Conservation (phyloP, 1,140 invertebrate genomes). For the Charaxes varanes region DNA sequence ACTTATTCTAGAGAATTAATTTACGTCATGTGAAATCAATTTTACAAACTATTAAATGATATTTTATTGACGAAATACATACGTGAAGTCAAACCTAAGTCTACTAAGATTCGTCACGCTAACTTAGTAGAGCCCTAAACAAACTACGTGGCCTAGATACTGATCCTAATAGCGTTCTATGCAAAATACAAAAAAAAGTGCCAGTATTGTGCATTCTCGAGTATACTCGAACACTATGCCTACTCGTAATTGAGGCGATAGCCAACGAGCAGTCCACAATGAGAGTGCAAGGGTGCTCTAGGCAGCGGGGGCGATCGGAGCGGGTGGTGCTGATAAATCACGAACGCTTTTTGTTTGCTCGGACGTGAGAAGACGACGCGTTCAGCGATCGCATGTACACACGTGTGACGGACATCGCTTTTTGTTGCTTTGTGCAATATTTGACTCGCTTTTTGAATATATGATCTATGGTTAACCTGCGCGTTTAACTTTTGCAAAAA, state of each 20-base stretch:
- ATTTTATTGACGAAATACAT: too few species aligned
- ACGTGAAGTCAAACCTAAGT: too few species aligned
- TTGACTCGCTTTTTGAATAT: constrained; percentile 5
- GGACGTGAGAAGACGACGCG: constrained; percentile 34
- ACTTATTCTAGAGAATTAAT: too few species aligned
- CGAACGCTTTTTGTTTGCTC: constrained; percentile 36
- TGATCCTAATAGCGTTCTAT: too few species aligned
- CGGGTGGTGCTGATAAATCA: constrained; percentile 46
- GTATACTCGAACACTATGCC: constrained; percentile 16
- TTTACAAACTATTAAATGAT: too few species aligned
- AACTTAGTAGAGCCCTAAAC: too few species aligned
- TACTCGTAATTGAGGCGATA: constrained; percentile 15
- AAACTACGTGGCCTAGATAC: too few species aligned
- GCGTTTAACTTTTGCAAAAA: neutral
- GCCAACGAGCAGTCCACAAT: constrained; percentile 18
- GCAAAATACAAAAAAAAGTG: too few species aligned
- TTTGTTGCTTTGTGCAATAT: constrained; percentile 22
- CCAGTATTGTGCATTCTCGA: constrained; percentile 18
- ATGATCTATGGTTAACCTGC: constrained; percentile 10
- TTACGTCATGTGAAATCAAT: too few species aligned
- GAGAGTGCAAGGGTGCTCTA: constrained; percentile 12
- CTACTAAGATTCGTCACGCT: too few species aligned
- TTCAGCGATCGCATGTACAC: constrained; percentile 32
- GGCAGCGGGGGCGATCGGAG: constrained; percentile 18
- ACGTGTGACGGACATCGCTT: constrained; percentile 24